Percentiles rank a stretch among this genome's conserved stretches.
These are phyloP conservation scores for Charanyca ferruginea DNA, from an alignment of 2,888 invertebrate genomes.

Conservation along the genomic window DNA sequence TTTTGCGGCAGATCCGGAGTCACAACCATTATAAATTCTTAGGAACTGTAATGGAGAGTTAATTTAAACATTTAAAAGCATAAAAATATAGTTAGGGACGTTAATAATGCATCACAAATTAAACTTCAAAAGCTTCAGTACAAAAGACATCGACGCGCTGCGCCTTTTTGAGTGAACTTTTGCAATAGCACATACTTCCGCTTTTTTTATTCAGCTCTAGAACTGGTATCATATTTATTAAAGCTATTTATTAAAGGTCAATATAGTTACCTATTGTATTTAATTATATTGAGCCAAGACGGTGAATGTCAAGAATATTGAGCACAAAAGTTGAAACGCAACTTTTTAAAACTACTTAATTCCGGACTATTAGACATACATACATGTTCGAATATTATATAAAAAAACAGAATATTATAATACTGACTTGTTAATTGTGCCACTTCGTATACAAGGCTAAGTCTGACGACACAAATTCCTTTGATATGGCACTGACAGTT, in stretches of 20 bases:
- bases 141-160: slow-evolving; percentile 78
- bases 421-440: background rate
- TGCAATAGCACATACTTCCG: slow-evolving; percentile 23
- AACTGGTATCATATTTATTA: slow-evolving; percentile 39
- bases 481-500: background rate
- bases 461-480: slow-evolving; percentile 26
- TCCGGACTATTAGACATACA: background rate
- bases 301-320: slow-evolving; percentile 45
- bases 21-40: background rate
- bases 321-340: slow-evolving; percentile 15
- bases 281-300: slow-evolving; percentile 25
- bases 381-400: background rate
- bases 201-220: slow-evolving; percentile 28
- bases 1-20: slow-evolving; percentile 11
- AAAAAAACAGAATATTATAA: background rate
- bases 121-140: slow-evolving; percentile 47
- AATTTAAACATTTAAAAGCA: background rate
- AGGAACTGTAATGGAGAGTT: background rate
- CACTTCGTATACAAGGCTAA: slow-evolving; percentile 16
- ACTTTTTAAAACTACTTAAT: background rate
- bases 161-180: background rate
- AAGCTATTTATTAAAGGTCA: slow-evolving; percentile 48
- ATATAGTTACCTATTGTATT: slow-evolving; percentile 15
- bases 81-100: background rate
- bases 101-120: background rate